A percentile compares a stretch with the other conserved stretches of the same genome.
phyloP scores from a whole-genome alignment of 2,888 invertebrate genomes.

The Lydus trimaculatus region DNA sequence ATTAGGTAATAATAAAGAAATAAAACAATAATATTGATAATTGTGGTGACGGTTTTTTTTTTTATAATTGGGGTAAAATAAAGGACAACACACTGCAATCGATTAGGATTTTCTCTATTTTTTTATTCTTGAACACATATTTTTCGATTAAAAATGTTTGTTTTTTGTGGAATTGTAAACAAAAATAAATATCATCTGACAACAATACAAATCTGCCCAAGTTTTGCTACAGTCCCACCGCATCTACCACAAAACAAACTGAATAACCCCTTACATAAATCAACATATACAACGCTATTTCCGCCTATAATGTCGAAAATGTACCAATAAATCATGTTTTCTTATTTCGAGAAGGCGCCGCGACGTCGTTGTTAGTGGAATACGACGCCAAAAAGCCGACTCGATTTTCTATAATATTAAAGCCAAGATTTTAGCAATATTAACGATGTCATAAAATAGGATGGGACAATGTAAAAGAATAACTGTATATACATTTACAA shows the following conservation, averaged over 20 bases:
- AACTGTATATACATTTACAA: too few relatives aligned
- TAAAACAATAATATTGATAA: not conserved
- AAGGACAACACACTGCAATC: too few relatives aligned
- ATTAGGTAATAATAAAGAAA: not conserved
- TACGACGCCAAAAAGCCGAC: constrained; percentile 42
- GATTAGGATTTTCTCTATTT: not conserved
- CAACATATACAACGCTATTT: constrained; percentile 39
- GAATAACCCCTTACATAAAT: constrained; percentile 41
- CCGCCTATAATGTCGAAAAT: constrained; percentile 43
- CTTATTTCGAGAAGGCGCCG: constrained; percentile 49
- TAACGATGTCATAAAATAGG: too few relatives aligned
- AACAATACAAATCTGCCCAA: not conserved
- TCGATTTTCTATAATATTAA: constrained; percentile 41
- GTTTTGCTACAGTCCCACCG: not conserved
- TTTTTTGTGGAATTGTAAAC: not conserved
- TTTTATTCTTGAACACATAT: not conserved
- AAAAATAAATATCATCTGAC: not conserved
- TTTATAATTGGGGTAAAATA: not conserved
- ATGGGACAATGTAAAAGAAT: too few relatives aligned
- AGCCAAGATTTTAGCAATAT: constrained; percentile 37
- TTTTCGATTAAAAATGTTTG: not conserved
- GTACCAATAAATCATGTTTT: constrained; percentile 49
- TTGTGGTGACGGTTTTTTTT: not conserved
- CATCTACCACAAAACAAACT: not conserved
- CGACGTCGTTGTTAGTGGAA: constrained; percentile 47